A percentile compares a stretch with the other conserved stretches of the same genome.
phyloP scores from a whole-genome alignment of 2,888 invertebrate species.

The Drosophila pegasa region DNA sequence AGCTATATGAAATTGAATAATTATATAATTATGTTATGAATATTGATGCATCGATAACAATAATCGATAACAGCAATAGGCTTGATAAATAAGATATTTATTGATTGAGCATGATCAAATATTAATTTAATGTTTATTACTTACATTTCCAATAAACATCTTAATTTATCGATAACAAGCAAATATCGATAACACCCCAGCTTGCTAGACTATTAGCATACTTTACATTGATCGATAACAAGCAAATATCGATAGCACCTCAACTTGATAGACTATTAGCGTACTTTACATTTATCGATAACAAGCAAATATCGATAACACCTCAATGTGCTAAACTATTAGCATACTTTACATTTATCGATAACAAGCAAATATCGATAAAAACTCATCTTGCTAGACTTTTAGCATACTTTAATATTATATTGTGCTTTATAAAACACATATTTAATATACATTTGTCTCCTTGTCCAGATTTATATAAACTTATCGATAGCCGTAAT shows the following conservation, averaged over 20 bases:
- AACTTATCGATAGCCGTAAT: neutral
- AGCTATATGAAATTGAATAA: too few species aligned
- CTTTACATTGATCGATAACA: too few species aligned
- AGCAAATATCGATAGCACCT: too few species aligned
- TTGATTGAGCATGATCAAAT: too few species aligned
- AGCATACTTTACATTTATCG: too few species aligned
- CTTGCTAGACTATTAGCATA: too few species aligned
- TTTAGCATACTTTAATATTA: neutral
- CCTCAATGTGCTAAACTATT: too few species aligned
- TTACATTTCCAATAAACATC: neutral
- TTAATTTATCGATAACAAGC: neutral
- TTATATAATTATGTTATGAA: too few species aligned
- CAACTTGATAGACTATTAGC: too few species aligned
- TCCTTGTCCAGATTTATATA: neutral
- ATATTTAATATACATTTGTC: neutral
- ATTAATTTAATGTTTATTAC: too few species aligned
- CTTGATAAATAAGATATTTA: neutral
- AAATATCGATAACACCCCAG: conserved; percentile 1
- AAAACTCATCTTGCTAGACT: too few species aligned
- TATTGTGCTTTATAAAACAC: neutral
- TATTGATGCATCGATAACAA: neutral
- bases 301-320: neutral
- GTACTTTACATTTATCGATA: conserved; percentile 1
- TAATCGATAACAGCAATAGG: neutral
- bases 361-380: neutral